These are phyloP conservation scores for Vannuccia rotundouncinata DNA, from an alignment of 2,888 invertebrate genomes.

Conservation along the genomic window DNA sequence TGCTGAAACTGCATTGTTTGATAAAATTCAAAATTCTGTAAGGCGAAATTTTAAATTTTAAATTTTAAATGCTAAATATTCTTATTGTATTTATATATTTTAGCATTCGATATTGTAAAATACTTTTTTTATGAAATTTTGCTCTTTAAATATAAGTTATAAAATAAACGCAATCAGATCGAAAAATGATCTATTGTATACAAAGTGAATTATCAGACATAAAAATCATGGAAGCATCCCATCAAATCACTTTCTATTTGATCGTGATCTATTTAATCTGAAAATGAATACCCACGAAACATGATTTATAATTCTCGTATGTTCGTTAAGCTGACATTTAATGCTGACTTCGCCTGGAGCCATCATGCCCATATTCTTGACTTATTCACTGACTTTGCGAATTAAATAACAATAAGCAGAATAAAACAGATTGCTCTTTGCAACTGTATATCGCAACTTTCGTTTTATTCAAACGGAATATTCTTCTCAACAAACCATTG, in stretches of 20 bases:
- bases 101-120: too few relatives aligned
- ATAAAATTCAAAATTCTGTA: too few relatives aligned
- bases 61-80: too few relatives aligned
- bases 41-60: too few relatives aligned
- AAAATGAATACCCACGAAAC: neutral
- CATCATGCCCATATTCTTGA: neutral
- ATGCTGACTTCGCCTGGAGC: neutral
- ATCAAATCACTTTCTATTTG: neutral
- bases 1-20: too few relatives aligned
- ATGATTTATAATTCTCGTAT: neutral
- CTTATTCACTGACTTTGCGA: slow-evolving; percentile 4
- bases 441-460: neutral
- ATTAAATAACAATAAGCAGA: neutral
- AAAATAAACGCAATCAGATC: too few relatives aligned
- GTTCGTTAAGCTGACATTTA: slow-evolving; percentile 4
- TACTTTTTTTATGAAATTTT: too few relatives aligned
- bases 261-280: neutral
- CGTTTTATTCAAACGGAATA: neutral
- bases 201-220: neutral
- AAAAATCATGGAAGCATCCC: neutral
- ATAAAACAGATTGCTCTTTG: neutral
- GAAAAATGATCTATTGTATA: too few relatives aligned
- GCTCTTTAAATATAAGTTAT: too few relatives aligned
- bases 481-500: neutral
- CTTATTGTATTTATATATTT: too few relatives aligned